Evolutionary conservation across 64 coral and sea anemone genomes (phyloP), one percentile per base, ranked within the genome.

Genomic region (Stylophora pistillata): DNA sequence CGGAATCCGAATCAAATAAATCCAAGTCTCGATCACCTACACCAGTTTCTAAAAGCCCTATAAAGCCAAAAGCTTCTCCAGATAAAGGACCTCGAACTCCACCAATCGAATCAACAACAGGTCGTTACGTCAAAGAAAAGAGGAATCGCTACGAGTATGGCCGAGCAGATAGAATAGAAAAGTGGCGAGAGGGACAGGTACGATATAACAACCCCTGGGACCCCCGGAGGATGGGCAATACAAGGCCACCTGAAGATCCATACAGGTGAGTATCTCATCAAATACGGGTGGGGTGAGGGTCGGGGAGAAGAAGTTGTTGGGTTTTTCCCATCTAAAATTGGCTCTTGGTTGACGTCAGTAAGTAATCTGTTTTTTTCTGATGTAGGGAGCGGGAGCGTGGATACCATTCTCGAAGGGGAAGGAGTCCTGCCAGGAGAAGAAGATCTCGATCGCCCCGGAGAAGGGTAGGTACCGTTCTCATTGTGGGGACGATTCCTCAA

Each of bases 81-180:
- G 26, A 66, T 78, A 83, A 20, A 90, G 82, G 65, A 76, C 89
- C n/a, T 29, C 89, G 62, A 52, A 89, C 94, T 7, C 95, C 91
- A 52, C 91, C 76, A 69, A 31, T 66, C 14, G 86, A 91, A 29
- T 23, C 78, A 69, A 59, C 76, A 63, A 56, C 31, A 3, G 37
- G 63, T 86, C 90, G 88, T 55, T 34, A 86, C 9, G 21, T 29
- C 20, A 96, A 89, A 74, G 83, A 97, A 23, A 79, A 76, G 9
- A 92, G 74, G 79, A 89, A 85, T 61, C 95, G 95, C 14, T 82
- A 76, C 77, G 95, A 93, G 20, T 87, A 89, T 65, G 81, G 86
- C 14, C 80, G 86, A 71, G 90, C 70, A 84, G 92, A 94, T 15
- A 88, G 86, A 86, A 52, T 78, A 21, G 85, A 95, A 74, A 85